Percentiles rank a stretch among this genome's conserved stretches.
These are phyloP conservation scores for Leptosomus discolor DNA, from an alignment of 2,113 vertebrate genomes.

Conservation along the genomic window DNA sequence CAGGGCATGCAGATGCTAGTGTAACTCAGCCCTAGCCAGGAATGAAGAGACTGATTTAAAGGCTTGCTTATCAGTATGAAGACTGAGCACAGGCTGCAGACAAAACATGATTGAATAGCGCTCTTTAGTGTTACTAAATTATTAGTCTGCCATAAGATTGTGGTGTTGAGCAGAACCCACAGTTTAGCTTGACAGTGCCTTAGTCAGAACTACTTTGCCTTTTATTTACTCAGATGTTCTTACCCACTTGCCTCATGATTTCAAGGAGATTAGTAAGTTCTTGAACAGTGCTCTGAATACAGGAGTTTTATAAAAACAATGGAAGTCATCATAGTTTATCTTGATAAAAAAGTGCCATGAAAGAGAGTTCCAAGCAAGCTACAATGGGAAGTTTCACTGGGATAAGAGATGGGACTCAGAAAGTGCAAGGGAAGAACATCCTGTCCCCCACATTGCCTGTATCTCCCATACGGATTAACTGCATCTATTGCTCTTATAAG, in stretches of 20 bases:
- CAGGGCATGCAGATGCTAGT: background rate
- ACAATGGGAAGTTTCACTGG: background rate
- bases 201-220: background rate
- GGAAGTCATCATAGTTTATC: background rate
- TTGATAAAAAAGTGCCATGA: background rate
- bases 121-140: background rate
- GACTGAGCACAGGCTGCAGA: background rate
- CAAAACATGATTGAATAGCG: background rate
- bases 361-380: background rate
- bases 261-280: background rate
- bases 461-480: background rate
- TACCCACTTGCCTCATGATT: background rate
- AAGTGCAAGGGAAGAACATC: background rate
- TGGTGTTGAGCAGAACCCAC: accelerated
- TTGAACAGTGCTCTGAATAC: background rate
- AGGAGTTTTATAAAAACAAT: background rate
- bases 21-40: background rate
- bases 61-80: background rate
- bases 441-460: background rate
- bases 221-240: background rate
- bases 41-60: background rate
- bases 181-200: background rate
- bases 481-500: background rate
- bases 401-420: background rate
- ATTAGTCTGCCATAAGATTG: background rate